Conservation (phyloP, 2,797 vertebrate species). For the Rhincodon typus region DNA sequence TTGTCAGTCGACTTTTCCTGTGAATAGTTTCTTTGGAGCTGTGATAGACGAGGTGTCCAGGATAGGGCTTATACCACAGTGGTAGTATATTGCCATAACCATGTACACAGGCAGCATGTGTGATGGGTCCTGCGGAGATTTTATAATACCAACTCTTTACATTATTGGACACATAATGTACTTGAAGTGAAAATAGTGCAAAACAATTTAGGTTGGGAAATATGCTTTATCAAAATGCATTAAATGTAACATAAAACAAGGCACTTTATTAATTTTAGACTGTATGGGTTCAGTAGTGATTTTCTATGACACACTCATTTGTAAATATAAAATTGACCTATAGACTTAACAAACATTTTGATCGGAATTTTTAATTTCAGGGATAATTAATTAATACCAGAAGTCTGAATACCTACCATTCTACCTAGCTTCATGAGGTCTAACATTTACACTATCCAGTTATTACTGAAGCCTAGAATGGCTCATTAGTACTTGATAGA, state of each 20-base stretch:
- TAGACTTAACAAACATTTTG: neutral
- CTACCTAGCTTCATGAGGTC: neutral
- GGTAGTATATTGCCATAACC: neutral
- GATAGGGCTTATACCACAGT: neutral
- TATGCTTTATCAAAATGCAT: no score
- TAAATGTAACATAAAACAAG: neutral
- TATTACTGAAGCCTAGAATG: neutral
- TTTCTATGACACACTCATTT: neutral
- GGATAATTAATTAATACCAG: neutral
- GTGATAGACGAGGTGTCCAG: neutral
- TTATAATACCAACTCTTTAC: neutral
- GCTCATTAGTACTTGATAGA: neutral
- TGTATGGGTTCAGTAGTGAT: neutral
- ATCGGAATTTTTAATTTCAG: neutral
- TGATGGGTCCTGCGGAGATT: neutral
- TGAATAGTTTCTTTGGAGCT: neutral
- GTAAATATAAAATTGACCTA: neutral
- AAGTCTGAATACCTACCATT: neutral
- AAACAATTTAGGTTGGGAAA: neutral
- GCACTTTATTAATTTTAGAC: neutral
- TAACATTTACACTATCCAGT: neutral
- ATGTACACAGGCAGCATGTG: neutral
- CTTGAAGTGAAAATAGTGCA: neutral
- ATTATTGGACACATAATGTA: neutral
- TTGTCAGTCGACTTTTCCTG: neutral